Conservation (phyloP, 2,888 invertebrate genomes). For the Drosophila lutescens region DNA sequence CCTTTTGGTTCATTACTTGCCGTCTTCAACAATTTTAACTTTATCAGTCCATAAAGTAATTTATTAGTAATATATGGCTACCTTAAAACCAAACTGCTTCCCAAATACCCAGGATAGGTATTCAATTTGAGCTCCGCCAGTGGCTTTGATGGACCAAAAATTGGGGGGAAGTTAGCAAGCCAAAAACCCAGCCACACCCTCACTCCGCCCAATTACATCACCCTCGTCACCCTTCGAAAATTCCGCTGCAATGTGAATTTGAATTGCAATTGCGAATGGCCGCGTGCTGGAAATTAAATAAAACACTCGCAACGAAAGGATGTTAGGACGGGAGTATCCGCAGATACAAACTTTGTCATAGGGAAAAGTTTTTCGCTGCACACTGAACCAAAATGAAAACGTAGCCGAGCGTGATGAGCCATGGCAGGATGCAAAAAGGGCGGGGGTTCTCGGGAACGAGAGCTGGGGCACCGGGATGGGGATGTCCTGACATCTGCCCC, state of each 20-base stretch:
- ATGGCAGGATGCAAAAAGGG: conserved; percentile 26
- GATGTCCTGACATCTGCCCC: conserved; percentile 32
- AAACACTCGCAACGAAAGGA: conserved; percentile 47
- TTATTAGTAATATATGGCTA: conserved; percentile 8
- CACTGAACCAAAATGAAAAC: conserved; percentile 54
- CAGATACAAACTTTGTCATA: conserved; percentile 52
- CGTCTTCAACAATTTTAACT: not conserved
- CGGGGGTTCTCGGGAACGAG: not conserved
- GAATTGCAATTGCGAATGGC: conserved; percentile 58
- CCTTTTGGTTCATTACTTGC: not conserved
- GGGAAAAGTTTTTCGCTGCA: conserved; percentile 51
- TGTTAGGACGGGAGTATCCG: conserved; percentile 39
- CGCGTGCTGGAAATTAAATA: conserved; percentile 60
- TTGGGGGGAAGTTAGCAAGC: conserved; percentile 27
- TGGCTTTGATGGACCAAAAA: conserved; percentile 36
- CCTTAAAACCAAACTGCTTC: conserved; percentile 5
- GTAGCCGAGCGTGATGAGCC: conserved; percentile 51
- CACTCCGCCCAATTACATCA: conserved; percentile 5
- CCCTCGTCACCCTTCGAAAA: conserved; percentile 9
- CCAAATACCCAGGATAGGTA: conserved; percentile 10
- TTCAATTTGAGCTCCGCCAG: conserved; percentile 27
- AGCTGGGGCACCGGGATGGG: conserved; percentile 6
- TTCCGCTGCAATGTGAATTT: conserved; percentile 33
- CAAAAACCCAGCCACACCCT: conserved; percentile 10
- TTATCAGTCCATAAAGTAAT: conserved; percentile 22